These are phyloP conservation scores for Conistra vaccinii DNA, from an alignment of 2,888 invertebrate genomes.

Conservation along the genomic window DNA sequence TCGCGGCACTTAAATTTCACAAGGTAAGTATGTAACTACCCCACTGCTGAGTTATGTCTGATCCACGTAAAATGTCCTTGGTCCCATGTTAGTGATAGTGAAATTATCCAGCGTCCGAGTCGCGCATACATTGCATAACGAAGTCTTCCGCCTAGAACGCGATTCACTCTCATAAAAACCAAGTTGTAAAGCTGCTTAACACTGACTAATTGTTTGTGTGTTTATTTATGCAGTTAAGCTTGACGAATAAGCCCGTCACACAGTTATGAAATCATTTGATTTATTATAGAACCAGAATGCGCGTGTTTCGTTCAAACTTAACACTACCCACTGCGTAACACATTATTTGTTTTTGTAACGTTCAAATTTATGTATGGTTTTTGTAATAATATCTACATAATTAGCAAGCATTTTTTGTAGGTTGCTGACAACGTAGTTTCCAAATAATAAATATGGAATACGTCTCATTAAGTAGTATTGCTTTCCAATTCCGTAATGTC, in stretches of 20 bases:
- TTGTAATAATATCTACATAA: conserved; percentile 23
- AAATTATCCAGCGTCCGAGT: conserved; percentile 33
- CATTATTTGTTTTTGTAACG: conserved; percentile 37
- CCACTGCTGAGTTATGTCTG: background rate
- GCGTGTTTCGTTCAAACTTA: conserved; percentile 20
- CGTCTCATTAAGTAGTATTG: background rate
- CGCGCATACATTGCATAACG: conserved; percentile 45
- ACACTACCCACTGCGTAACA: conserved; percentile 21
- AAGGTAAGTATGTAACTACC: background rate
- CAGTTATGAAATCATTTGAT: conserved; percentile 46
- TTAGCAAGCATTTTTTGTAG: background rate
- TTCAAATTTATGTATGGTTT: conserved; percentile 5
- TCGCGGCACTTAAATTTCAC: background rate
- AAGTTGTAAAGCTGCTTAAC: conserved; percentile 5
- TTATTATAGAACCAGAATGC: conserved; percentile 33
- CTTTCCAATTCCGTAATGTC: conserved; percentile 14
- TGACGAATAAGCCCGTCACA: conserved; percentile 30
- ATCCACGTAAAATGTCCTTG: background rate
- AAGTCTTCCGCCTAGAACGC: conserved; percentile 40
- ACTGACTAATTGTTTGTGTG: conserved; percentile 20
- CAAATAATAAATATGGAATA: conserved; percentile 13
- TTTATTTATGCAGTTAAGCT: conserved; percentile 25
- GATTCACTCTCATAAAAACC: conserved; percentile 14
- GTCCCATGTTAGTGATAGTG: conserved; percentile 29
- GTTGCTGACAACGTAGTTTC: conserved; percentile 22